A percentile compares a stretch with the other conserved stretches of the same genome.
Evolutionary conservation across 2,113 vertebrate genomes (phyloP).

Genomic region (Nycticorax nycticorax): DNA sequence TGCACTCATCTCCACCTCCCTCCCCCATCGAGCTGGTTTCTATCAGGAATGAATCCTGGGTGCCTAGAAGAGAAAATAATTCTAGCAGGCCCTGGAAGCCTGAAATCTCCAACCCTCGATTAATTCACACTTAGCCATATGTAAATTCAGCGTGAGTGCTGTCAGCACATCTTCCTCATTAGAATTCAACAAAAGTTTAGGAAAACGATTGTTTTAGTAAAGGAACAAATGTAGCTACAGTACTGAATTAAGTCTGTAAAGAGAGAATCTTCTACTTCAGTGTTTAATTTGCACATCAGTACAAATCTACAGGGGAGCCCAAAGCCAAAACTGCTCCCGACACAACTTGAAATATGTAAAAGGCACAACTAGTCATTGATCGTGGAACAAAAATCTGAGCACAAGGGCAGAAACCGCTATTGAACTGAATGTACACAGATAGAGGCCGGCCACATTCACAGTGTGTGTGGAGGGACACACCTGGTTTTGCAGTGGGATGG

Average conservation of each 20-base stretch:
- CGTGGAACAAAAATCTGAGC: background rate
- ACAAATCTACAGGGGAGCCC: background rate
- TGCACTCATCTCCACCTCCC: background rate
- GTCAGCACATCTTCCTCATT: background rate
- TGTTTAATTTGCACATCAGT: background rate
- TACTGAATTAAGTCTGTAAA: background rate
- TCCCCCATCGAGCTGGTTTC: background rate
- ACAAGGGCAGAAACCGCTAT: background rate
- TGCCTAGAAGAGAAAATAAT: background rate
- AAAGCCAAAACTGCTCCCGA: background rate
- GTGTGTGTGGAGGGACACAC: accelerated
- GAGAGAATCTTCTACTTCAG: background rate
- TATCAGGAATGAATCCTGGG: background rate
- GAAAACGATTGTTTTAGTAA: background rate
- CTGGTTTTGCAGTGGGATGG: background rate
- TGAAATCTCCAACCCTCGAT: background rate
- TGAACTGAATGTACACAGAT: background rate
- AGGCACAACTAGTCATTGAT: background rate
- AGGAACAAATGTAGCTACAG: background rate
- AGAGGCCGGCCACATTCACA: background rate
- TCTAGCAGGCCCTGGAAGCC: background rate
- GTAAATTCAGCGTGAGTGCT: background rate
- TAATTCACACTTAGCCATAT: background rate
- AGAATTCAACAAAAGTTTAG: background rate
- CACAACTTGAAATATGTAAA: background rate